These are phyloP conservation scores for Acanthococcus lagerstroemiae DNA, from an alignment of 2,888 invertebrate species.

Conservation along the genomic window DNA sequence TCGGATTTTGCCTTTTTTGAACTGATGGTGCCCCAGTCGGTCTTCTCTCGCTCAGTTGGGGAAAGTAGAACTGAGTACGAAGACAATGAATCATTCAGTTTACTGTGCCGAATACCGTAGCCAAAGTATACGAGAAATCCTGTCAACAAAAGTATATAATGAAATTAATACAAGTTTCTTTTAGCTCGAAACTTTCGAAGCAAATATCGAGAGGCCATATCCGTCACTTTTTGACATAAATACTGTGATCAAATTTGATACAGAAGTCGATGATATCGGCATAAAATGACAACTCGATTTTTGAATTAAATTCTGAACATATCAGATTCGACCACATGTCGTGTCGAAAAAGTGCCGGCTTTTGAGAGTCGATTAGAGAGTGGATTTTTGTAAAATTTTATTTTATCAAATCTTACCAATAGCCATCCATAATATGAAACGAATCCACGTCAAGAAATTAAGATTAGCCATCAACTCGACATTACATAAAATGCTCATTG, in stretches of 20 bases:
- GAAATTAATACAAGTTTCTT: neutral
- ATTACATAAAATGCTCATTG: constrained; percentile 68
- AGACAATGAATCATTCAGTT: constrained; percentile 56
- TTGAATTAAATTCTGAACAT: no score
- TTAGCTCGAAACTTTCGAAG: neutral
- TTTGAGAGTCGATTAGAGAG: no score
- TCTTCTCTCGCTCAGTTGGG: constrained; percentile 52
- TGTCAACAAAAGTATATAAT: constrained; percentile 43
- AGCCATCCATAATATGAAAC: constrained; percentile 78
- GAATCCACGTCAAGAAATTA: constrained; percentile 68
- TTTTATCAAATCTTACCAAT: no score
- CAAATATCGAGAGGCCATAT: neutral
- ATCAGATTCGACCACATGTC: no score
- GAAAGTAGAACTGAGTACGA: constrained; percentile 56
- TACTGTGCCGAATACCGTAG: constrained; percentile 77
- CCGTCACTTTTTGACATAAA: no score
- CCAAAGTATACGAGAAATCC: constrained; percentile 72
- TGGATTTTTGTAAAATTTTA: no score
- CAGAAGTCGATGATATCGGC: no score
- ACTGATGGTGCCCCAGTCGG: constrained; percentile 49
- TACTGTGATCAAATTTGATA: no score
- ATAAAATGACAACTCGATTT: no score
- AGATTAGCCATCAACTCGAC: constrained; percentile 74
- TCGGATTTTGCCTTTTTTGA: constrained; percentile 32
- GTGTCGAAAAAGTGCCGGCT: no score